Evolutionary conservation across 2,888 invertebrate genomes (phyloP), one percentile per base, ranked within the genome.

Genomic region (Muschampia plurimacula): DNA sequence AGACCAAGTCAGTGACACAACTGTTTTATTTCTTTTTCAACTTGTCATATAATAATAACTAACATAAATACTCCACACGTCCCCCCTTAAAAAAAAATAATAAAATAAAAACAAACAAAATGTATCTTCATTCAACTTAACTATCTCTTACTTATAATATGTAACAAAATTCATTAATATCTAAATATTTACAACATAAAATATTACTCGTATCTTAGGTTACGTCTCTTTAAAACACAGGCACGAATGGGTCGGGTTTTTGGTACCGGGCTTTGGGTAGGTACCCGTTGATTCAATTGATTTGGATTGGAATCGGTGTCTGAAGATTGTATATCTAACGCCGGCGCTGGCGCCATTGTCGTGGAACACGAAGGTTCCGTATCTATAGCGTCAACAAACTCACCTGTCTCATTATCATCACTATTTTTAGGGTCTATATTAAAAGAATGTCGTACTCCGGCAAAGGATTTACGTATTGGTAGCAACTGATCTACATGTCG

Each of bases 401-500:
- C 57, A 32, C 28, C 57, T 5, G 0, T 32, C 28, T 5, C 6
- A 12, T 32, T 57, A 12, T 32, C 28, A 6, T 32, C 13, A 57
- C 12, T 13, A 13, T 2, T 28, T 55, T 8, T 52, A 8, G 15
- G 2, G 2, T 10, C 22, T 22, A 15, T 55, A 5, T 57, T 28
- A 12, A 57, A 57, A 12, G 57, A 28, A 32, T 57, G 22, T 5
- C 57, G 57, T 10, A 9, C 57, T 28, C 57, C 57, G 28, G 28
- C 4, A 28, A 22, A 28, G 22, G 57, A 7, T 28, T 57, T 22
- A 57, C 28, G 57, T 12, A 57, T 57, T 57, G 28, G 57, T 12
- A 57, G 12, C 57, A 66, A 66, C n/a, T 55, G 65, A 36, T 66
- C 52, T 13, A 66, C n/a, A 10, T 66, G 55, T 36, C 66, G 52